These are phyloP conservation scores for Rissa tridactyla DNA, from an alignment of 2,113 vertebrate species.

Conservation along the genomic window DNA sequence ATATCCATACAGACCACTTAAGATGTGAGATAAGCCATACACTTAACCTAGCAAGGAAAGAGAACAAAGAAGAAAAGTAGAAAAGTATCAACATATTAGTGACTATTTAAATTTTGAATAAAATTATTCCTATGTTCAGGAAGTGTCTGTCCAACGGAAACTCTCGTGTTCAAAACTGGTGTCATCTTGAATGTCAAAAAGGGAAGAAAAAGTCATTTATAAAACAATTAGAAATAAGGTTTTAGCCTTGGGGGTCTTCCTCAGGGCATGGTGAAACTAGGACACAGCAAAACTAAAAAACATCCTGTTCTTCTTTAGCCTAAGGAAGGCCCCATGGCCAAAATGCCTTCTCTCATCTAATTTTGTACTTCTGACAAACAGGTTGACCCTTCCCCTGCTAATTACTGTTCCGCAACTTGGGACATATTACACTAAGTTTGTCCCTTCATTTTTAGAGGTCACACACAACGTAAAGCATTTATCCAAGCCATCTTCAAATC, in stretches of 20 bases:
- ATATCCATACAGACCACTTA: background rate
- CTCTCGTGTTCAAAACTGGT: background rate
- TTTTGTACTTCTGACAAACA: conserved; percentile 53
- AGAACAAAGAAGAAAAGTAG: background rate
- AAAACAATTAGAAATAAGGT: conserved; percentile 66
- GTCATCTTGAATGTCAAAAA: conserved; percentile 48
- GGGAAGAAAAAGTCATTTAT: conserved; percentile 65
- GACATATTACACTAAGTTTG: background rate
- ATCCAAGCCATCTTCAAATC: background rate
- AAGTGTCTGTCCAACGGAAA: conserved; percentile 9
- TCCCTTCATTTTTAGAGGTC: conserved; percentile 29
- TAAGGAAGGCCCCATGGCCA: conserved; percentile 67
- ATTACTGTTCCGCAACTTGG: conserved; percentile 10
- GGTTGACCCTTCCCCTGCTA: conserved; percentile 55
- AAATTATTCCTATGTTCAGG: background rate
- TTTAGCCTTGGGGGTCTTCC: conserved; percentile 68
- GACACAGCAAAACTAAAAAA: conserved; percentile 56
- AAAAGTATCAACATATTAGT: background rate
- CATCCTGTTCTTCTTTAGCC: conserved; percentile 70
- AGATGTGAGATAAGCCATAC: background rate
- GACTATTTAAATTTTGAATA: background rate
- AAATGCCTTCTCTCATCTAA: conserved; percentile 58
- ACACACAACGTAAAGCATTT: background rate
- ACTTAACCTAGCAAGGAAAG: background rate
- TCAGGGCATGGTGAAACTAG: conserved; percentile 66